Conservation (phyloP, 2,797 vertebrate species). For the Sarcophilus harrisii region DNA sequence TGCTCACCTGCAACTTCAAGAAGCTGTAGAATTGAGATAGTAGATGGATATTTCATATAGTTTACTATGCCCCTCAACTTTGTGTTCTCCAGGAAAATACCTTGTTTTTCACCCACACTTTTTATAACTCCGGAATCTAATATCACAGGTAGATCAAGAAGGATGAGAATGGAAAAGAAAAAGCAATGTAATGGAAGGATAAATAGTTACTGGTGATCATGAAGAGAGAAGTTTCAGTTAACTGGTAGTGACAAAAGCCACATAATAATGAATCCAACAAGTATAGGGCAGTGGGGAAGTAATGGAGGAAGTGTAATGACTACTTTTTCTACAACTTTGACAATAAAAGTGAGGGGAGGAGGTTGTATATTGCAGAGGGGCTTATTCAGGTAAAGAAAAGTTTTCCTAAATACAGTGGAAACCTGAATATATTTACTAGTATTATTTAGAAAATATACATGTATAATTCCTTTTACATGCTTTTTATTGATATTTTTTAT, state of each 20-base stretch:
- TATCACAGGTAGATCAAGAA: not conserved
- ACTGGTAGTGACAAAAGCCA: not conserved
- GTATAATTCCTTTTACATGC: not conserved
- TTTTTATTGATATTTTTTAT: not conserved
- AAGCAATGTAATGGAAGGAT: not conserved
- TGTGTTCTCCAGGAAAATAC: not conserved
- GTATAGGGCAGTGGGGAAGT: not conserved
- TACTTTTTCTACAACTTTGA: not conserved
- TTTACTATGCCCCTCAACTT: not conserved
- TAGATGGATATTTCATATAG: not conserved
- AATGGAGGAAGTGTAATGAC: not conserved
- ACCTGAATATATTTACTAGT: not conserved
- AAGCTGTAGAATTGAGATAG: not conserved
- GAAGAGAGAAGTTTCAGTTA: not conserved
- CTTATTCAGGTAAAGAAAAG: not conserved
- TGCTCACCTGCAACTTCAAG: not conserved
- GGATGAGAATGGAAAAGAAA: not conserved
- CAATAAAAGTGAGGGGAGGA: not conserved
- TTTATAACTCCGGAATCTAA: not conserved
- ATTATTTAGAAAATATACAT: not conserved
- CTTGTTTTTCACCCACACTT: not conserved
- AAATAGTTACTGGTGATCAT: not conserved
- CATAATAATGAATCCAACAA: not conserved
- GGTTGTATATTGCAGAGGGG: not conserved
- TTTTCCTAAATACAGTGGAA: not conserved